phyloP scores from a whole-genome alignment of 2,797 vertebrate species.

The Macropodus opercularis region DNA sequence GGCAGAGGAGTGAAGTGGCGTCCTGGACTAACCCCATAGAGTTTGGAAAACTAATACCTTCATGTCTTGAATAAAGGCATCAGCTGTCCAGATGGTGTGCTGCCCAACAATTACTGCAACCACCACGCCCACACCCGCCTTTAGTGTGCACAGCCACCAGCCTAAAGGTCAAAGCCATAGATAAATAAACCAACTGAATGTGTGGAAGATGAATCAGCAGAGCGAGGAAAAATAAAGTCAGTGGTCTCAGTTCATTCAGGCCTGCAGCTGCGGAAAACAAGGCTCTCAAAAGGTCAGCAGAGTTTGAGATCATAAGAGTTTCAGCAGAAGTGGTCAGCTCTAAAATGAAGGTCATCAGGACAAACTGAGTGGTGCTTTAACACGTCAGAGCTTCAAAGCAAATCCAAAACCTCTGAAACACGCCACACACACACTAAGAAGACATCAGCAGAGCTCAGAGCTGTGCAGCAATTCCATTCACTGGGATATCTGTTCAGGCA shows the following conservation, averaged over 20 bases:
- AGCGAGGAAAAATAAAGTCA: conserved; percentile 5
- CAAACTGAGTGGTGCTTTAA: conserved; percentile 9
- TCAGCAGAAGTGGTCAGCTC: not conserved
- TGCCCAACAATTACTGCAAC: conserved; percentile 6
- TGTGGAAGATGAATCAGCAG: conserved; percentile 31
- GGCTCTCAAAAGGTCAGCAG: conserved; percentile 12
- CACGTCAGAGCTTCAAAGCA: conserved; percentile 18
- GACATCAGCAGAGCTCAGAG: conserved; percentile 5
- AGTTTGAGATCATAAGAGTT: conserved; percentile 24
- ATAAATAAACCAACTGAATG: conserved; percentile 35
- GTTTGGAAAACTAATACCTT: conserved; percentile 47
- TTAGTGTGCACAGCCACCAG: conserved; percentile 15
- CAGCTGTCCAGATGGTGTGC: conserved; percentile 56
- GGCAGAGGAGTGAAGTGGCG: not conserved
- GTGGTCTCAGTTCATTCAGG: conserved; percentile 15
- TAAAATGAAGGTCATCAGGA: conserved; percentile 11
- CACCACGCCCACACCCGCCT: conserved; percentile 11
- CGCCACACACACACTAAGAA: not conserved
- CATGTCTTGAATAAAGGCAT: conserved; percentile 50
- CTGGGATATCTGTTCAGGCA: conserved; percentile 48
- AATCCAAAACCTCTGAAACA: conserved; percentile 30
- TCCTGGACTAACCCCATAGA: conserved; percentile 32
- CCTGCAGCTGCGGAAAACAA: not conserved
- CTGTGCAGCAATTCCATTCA: conserved; percentile 27
- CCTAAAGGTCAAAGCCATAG: conserved; percentile 41